These are phyloP conservation scores for Thamnaconus septentrionalis DNA, from an alignment of 2,113 vertebrate genomes.

Conservation along the genomic window DNA sequence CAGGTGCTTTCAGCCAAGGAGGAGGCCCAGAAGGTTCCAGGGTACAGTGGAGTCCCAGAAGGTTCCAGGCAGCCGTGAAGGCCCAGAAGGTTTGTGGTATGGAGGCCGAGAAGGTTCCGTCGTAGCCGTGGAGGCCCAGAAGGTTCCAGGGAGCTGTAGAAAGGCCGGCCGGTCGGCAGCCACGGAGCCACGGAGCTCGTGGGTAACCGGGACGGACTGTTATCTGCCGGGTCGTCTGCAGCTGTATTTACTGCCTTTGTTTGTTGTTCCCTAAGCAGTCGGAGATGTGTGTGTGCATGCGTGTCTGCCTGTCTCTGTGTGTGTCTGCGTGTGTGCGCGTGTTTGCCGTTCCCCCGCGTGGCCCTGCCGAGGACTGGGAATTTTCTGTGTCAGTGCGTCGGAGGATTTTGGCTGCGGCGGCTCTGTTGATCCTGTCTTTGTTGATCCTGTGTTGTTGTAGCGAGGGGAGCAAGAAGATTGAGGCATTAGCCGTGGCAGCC, in stretches of 20 bases:
- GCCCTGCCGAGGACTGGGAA: slow-evolving; percentile 82
- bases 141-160: slow-evolving; percentile 55
- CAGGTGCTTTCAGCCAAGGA: slow-evolving; percentile 61
- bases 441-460: slow-evolving; percentile 84
- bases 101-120: too few species aligned
- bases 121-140: too few species aligned
- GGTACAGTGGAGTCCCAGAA: too few species aligned
- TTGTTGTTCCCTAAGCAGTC: slow-evolving; percentile 90
- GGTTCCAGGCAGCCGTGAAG: too few species aligned
- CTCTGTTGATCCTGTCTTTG: slow-evolving; percentile 88
- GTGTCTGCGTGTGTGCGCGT: slow-evolving; percentile 36
- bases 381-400: slow-evolving; percentile 94
- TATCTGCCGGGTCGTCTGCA: slow-evolving; percentile 84
- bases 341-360: slow-evolving; percentile 84
- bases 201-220: slow-evolving; percentile 72
- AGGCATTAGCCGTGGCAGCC: slow-evolving; percentile 80
- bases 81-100: too few species aligned
- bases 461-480: slow-evolving; percentile 70
- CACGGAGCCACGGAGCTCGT: slow-evolving; percentile 66
- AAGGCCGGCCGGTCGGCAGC: slow-evolving; percentile 61
- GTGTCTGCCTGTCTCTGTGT: slow-evolving; percentile 29
- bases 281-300: slow-evolving; percentile 61
- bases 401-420: slow-evolving; percentile 89
- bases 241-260: slow-evolving; percentile 90
- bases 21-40: too few species aligned